Evolutionary conservation across 2,797 vertebrate species (phyloP), one percentile per base, ranked within the genome.

Genomic region (Myiotriccus ornatus): DNA sequence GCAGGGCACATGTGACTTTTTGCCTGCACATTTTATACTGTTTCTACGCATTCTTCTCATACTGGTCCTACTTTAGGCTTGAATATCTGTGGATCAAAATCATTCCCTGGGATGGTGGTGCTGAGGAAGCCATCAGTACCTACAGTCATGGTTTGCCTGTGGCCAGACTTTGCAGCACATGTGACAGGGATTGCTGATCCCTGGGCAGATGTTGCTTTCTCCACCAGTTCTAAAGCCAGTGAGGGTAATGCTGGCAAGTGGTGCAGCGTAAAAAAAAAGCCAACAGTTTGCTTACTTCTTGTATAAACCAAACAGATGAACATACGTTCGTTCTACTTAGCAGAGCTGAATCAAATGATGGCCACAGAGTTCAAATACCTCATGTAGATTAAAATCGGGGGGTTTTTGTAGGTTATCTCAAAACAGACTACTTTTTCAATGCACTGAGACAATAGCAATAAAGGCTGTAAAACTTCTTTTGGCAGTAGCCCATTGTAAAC

Each of bases 401-500:
- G 5, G 3, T 2, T 21, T 94, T 77, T 41, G 73, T 78, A 60
- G 63, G 37, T 79, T 93, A 88, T 77, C 82, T 92, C 84, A 73
- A 96, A 92, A 81, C 77, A 91, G 80, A 41, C 57, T 59, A 11
- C 22, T 78, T 94, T 87, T 87, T 84, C 79, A 84, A 55, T 57
- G 52, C 8, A 24, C 41, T 53, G 89, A 92, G 62, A 91, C 79
- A 95, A 87, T 56, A 90, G 76, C 63, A 95, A 90, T 81, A 87
- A 79, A 89, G 90, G 57, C 74, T 64, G 74, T 94, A 84, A 90
- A 90, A 90, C 69, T 91, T 87, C 43, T 56, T 68, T 75, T 97
- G 95, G 84, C 60, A 93, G 17, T 46, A 86, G 69, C 70, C 74
- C 93, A 96, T 22, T 64, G 65, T 93, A 96, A 96, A 97, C 79